Conservation (phyloP, 2,797 vertebrate species). For the Vespertilio murinus region DNA sequence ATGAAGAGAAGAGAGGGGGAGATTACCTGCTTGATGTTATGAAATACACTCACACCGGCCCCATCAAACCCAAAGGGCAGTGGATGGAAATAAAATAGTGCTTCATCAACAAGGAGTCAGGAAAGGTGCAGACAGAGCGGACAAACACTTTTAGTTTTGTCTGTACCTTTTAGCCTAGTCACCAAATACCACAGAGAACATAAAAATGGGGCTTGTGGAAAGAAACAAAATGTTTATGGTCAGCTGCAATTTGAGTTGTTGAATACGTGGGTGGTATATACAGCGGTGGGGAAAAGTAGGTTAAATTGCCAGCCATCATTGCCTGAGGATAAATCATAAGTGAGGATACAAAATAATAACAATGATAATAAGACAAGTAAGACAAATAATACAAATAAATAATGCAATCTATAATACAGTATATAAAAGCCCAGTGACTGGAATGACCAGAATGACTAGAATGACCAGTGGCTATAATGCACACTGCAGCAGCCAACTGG, state of each 20-base stretch:
- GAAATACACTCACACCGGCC: slow-evolving; percentile 62
- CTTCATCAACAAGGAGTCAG: neutral
- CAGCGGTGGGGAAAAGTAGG: neutral
- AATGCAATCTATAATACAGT: neutral
- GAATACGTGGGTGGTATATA: neutral
- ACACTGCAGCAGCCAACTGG: too few relatives aligned
- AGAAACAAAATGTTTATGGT: neutral
- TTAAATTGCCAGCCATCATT: neutral
- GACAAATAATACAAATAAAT: neutral
- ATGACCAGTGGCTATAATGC: too few relatives aligned
- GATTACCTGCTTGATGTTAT: slow-evolving; percentile 62
- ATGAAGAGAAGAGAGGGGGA: slow-evolving; percentile 44
- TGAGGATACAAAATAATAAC: neutral
- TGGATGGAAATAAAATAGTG: neutral
- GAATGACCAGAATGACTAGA: too few relatives aligned
- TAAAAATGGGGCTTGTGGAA: neutral
- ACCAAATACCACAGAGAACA: neutral
- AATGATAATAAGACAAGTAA: neutral
- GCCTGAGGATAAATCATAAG: neutral
- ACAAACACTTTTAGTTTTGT: neutral
- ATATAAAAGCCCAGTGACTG: too few relatives aligned
- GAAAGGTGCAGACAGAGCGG: neutral
- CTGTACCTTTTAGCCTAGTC: neutral
- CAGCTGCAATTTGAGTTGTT: neutral
- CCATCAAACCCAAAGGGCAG: neutral